Percentiles rank a stretch among this genome's conserved stretches.
phyloP scores from a whole-genome alignment of 2,888 invertebrate genomes.

The Philonicus albiceps region DNA sequence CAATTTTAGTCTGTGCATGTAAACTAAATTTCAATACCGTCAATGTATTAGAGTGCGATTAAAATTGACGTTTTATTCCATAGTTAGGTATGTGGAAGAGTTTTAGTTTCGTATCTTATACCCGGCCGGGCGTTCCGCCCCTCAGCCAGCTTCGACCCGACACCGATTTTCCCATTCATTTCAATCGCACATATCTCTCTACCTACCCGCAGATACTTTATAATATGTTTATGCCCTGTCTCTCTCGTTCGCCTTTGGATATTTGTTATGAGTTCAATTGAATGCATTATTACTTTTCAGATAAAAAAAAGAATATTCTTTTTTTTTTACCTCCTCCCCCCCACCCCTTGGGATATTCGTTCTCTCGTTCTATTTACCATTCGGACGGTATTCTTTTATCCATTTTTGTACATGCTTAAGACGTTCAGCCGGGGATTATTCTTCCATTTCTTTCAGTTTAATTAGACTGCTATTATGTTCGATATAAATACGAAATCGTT shows the following conservation, averaged over 20 bases:
- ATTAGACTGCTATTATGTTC: slow-evolving; percentile 42
- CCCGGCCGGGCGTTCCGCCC: not conserved
- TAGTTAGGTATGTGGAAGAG: slow-evolving; percentile 34
- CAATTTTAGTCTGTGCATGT: slow-evolving; percentile 41
- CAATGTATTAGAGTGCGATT: slow-evolving; percentile 39
- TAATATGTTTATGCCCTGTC: slow-evolving; percentile 36
- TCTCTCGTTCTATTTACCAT: slow-evolving; percentile 37
- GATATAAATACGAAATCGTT: slow-evolving; percentile 41
- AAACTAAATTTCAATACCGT: slow-evolving; percentile 39
- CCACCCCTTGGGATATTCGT: not conserved
- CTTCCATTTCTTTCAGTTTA: slow-evolving; percentile 33
- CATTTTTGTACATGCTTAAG: slow-evolving; percentile 41
- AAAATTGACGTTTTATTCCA: slow-evolving; percentile 42
- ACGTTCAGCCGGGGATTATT: slow-evolving; percentile 33
- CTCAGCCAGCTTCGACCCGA: not conserved
- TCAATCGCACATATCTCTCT: slow-evolving; percentile 12
- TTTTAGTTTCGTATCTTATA: slow-evolving; percentile 13
- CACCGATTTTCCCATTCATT: slow-evolving; percentile 23
- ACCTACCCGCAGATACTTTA: slow-evolving; percentile 37
- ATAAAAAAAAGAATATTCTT: slow-evolving; percentile 38
- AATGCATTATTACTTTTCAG: slow-evolving; percentile 41
- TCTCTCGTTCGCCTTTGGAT: slow-evolving; percentile 26
- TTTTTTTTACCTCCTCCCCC: not conserved
- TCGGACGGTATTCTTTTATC: slow-evolving; percentile 36
- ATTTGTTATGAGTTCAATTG: slow-evolving; percentile 42